phyloP scores from a whole-genome alignment of 2,113 vertebrate species.

The Corynorhinus townsendii region DNA sequence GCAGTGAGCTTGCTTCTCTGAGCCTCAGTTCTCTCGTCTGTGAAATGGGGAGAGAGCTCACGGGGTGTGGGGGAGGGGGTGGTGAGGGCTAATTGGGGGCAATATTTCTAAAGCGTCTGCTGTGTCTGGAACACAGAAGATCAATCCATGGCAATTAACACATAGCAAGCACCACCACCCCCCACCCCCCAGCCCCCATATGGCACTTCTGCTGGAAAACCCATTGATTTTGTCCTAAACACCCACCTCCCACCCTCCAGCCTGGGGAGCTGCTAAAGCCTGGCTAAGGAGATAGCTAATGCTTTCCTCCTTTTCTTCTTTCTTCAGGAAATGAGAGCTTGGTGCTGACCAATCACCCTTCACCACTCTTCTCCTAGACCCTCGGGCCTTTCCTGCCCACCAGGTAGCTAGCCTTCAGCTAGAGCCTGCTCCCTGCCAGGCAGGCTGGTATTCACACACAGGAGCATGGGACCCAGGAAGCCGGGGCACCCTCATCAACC shows the following conservation, averaged over 20 bases:
- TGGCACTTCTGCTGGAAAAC: background rate
- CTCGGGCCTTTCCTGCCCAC: background rate
- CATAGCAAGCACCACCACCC: background rate
- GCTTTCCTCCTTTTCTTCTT: no score
- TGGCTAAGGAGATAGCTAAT: background rate
- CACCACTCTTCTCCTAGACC: no score
- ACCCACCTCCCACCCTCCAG: background rate
- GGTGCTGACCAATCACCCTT: background rate
- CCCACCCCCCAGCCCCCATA: rapidly evolving
- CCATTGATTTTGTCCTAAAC: background rate
- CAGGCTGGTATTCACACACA: background rate
- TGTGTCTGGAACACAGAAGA: no score
- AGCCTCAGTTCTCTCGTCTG: background rate
- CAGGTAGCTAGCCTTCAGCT: background rate
- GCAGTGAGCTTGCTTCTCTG: background rate
- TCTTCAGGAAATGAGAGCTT: background rate
- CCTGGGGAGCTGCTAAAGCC: background rate
- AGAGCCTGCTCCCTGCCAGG: background rate
- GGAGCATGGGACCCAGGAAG: background rate
- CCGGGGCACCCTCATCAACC: rapidly evolving
- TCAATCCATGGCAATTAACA: background rate
- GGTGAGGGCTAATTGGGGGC: background rate
- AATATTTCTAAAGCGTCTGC: background rate
- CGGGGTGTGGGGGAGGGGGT: background rate
- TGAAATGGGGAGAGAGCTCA: background rate